Evolutionary conservation across 2,888 invertebrate species (phyloP).

Genomic region (Tineola bisselliella): DNA sequence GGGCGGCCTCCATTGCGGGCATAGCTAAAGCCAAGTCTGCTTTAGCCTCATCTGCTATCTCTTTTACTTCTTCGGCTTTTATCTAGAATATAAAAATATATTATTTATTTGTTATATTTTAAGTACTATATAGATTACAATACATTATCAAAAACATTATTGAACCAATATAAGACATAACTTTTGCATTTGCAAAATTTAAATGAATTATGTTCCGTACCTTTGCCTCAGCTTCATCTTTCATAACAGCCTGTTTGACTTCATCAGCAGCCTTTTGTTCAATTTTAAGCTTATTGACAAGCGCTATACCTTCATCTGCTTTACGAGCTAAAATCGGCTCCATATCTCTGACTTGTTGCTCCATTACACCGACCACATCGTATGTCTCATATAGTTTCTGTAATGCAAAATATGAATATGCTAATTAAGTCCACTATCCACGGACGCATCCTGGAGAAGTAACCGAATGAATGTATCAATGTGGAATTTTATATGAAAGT

Average conservation of each 20-base stretch:
- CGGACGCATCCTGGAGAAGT: too few species aligned
- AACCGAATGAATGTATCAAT: too few species aligned
- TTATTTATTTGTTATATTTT: not conserved
- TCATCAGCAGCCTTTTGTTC: conserved; percentile 85
- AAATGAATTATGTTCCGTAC: conserved; percentile 32
- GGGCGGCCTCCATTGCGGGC: conserved; percentile 86
- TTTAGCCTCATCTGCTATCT: conserved; percentile 86
- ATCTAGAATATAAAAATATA: conserved; percentile 41
- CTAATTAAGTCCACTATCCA: not conserved
- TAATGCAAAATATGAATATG: conserved; percentile 18
- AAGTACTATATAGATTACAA: not conserved
- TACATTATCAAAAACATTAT: too few species aligned
- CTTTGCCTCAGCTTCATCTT: conserved; percentile 86
- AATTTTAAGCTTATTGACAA: conserved; percentile 79
- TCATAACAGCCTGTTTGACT: conserved; percentile 80
- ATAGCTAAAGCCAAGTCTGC: conserved; percentile 88
- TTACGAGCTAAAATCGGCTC: conserved; percentile 84
- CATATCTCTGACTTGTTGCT: conserved; percentile 81
- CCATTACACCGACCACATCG: conserved; percentile 84
- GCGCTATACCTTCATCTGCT: conserved; percentile 76
- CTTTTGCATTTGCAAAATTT: too few species aligned
- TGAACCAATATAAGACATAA: too few species aligned
- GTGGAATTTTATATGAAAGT: too few species aligned
- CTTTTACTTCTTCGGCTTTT: conserved; percentile 86
- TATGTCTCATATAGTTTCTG: conserved; percentile 86